Evolutionary conservation across 2,113 vertebrate genomes (phyloP).

Genomic region (Podiceps cristatus): DNA sequence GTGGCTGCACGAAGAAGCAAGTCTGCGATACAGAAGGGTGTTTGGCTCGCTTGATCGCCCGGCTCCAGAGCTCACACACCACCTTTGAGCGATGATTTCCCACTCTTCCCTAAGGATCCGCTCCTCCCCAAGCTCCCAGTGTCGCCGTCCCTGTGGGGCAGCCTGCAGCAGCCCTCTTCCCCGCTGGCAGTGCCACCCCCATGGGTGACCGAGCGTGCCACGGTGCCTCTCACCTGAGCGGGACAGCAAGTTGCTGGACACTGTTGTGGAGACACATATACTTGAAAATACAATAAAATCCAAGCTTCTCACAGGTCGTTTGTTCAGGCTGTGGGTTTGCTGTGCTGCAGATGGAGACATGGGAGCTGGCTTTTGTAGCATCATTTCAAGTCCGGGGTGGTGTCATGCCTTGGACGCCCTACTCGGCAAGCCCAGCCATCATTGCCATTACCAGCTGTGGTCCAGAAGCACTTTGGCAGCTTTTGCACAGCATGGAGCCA

Average conservation of each 20-base stretch:
- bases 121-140: not conserved
- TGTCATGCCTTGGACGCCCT: not conserved
- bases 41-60: rapidly evolving
- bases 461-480: not conserved
- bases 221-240: rapidly evolving
- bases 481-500: not conserved
- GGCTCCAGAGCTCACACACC: rapidly evolving
- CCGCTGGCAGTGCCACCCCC: not conserved
- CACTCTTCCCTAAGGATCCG: not conserved
- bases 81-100: not conserved
- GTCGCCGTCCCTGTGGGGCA: rapidly evolving
- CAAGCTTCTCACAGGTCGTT: not conserved
- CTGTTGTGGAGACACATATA: not conserved
- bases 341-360: not conserved
- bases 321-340: not conserved
- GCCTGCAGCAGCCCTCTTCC: not conserved
- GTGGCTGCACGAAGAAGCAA: not conserved
- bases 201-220: not conserved
- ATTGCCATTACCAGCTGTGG: not conserved
- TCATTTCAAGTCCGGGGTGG: not conserved
- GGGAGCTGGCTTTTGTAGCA: not conserved
- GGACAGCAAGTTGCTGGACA: not conserved
- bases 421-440: not conserved
- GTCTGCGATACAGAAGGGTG: not conserved
- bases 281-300: not conserved